phyloP scores from a whole-genome alignment of 2,797 vertebrate species.

The Anisognathus igniventris region DNA sequence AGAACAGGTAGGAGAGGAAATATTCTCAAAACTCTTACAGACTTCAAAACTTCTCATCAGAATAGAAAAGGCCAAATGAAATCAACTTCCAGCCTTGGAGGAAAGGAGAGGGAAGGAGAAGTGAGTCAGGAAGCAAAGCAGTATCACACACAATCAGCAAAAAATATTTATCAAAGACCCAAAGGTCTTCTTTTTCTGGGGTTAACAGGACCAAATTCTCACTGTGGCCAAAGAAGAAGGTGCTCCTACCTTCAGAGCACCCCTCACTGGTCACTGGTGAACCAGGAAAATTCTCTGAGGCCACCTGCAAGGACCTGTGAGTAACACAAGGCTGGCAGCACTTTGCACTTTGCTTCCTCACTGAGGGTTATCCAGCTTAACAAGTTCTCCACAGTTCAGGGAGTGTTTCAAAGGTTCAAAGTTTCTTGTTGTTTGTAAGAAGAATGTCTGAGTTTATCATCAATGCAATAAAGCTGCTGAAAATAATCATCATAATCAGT shows the following conservation, averaged over 20 bases:
- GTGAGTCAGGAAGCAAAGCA: background rate
- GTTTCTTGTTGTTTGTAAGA: constrained; percentile 33
- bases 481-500: background rate
- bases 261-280: background rate
- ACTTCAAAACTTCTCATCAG: background rate
- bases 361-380: constrained; percentile 8
- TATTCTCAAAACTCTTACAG: background rate
- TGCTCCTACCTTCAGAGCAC: background rate
- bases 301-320: background rate
- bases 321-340: background rate
- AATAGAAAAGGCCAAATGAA: background rate
- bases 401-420: constrained; percentile 38
- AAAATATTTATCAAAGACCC: background rate
- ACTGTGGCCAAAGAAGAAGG: background rate
- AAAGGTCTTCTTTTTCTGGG: background rate
- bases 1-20: background rate
- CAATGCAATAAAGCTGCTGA: constrained; percentile 19
- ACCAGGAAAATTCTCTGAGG: background rate
- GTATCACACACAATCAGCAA: background rate
- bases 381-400: background rate
- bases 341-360: constrained; percentile 50
- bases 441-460: constrained; percentile 26
- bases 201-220: background rate
- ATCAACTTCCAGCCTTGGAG: background rate
- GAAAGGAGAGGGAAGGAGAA: background rate